These are phyloP conservation scores for Grammomys dolichurus DNA, from an alignment of 2,113 vertebrate species.

Conservation along the genomic window DNA sequence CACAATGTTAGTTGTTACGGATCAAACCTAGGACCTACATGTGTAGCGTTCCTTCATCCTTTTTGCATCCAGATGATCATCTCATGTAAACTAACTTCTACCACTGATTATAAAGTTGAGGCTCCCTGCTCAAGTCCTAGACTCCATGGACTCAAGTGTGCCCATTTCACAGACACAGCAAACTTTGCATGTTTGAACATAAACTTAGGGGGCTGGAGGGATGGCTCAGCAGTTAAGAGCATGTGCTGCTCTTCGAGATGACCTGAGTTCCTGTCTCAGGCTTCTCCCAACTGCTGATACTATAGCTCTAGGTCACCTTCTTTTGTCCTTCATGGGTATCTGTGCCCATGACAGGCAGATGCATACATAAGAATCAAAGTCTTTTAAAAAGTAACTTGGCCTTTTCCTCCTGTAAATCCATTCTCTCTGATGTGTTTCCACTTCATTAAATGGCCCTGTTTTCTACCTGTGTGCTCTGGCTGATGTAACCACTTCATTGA, in stretches of 20 bases:
- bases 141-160: background rate
- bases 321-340: background rate
- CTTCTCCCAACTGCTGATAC: background rate
- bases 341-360: background rate
- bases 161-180: background rate
- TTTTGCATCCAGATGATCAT: constrained; percentile 20
- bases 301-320: background rate
- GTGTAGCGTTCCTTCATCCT: constrained; percentile 17
- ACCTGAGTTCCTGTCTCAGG: background rate
- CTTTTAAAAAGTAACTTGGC: background rate
- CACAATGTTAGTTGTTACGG: constrained; percentile 18
- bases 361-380: background rate
- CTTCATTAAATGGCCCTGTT: constrained; percentile 12
- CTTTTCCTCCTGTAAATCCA: background rate
- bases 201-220: background rate
- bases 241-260: background rate
- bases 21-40: background rate
- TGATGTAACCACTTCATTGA: constrained; percentile 7
- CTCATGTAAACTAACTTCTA: constrained; percentile 16
- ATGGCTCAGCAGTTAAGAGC: background rate
- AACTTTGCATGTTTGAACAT: background rate
- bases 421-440: background rate
- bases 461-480: background rate
- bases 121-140: background rate
- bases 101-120: background rate